Evolutionary conservation across 2,888 invertebrate genomes (phyloP).

Genomic region (Macaria notata): DNA sequence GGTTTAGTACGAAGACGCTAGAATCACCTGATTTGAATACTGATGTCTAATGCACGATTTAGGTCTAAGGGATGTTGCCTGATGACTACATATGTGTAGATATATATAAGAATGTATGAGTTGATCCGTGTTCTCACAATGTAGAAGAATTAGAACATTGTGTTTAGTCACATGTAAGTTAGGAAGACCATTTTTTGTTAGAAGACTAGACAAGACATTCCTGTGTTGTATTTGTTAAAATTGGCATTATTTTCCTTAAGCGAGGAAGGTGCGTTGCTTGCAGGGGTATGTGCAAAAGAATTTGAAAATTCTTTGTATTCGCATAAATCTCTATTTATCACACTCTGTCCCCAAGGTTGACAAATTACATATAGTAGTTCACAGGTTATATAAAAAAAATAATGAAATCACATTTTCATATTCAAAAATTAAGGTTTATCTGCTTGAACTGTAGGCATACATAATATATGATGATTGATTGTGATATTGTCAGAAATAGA

Average conservation of each 20-base stretch:
- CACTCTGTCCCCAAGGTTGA: slow-evolving; percentile 52
- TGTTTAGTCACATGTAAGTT: neutral
- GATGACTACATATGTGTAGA: neutral
- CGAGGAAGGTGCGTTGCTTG: slow-evolving; percentile 74
- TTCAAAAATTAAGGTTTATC: too few relatives aligned
- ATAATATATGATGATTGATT: neutral
- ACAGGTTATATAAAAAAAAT: too few relatives aligned
- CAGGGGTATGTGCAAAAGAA: slow-evolving; percentile 75
- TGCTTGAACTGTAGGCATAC: neutral
- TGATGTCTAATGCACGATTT: neutral
- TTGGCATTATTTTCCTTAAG: slow-evolving; percentile 81
- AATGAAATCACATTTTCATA: too few relatives aligned
- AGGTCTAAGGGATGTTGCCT: neutral
- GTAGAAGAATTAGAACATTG: neutral
- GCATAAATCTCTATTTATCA: slow-evolving; percentile 51
- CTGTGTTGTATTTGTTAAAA: slow-evolving; percentile 53
- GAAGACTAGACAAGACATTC: too few relatives aligned
- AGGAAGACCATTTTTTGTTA: neutral
- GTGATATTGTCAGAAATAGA: too few relatives aligned
- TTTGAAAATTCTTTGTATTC: slow-evolving; percentile 63
- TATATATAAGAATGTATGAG: neutral
- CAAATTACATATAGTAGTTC: too few relatives aligned
- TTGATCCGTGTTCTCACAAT: neutral
- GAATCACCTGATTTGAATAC: neutral
- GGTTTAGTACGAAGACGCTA: neutral